phyloP scores from a whole-genome alignment of 64 coral and sea anemone genomes.

The Pocillopora damicornis region DNA sequence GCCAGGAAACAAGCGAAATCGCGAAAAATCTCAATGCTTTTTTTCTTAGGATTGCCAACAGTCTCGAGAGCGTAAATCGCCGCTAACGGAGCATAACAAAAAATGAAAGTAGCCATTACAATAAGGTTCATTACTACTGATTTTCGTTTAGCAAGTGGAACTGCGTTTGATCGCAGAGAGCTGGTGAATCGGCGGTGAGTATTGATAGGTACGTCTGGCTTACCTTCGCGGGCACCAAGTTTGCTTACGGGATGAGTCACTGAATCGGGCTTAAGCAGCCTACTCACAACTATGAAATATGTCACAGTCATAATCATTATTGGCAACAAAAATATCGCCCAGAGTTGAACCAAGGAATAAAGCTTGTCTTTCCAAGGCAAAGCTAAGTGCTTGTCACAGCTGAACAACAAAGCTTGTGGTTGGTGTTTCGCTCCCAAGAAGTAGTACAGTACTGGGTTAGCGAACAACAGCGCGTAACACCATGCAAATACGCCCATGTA shows the following conservation, averaged over 20 bases:
- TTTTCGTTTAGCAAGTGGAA: slow-evolving; percentile 90
- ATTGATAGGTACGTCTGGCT: slow-evolving; percentile 31
- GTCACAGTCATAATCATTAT: slow-evolving; percentile 62
- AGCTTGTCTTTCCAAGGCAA: slow-evolving; percentile 74
- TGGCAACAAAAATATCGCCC: slow-evolving; percentile 72
- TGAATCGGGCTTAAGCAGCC: slow-evolving; percentile 50
- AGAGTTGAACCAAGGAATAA: slow-evolving; percentile 81
- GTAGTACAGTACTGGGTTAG: slow-evolving; percentile 89
- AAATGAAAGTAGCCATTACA: slow-evolving; percentile 88
- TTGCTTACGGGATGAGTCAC: slow-evolving; percentile 16
- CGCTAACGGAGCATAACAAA: slow-evolving; percentile 86
- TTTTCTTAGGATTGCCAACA: slow-evolving; percentile 18
- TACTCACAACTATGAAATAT: slow-evolving; percentile 70
- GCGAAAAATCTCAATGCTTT: slow-evolving; percentile 49
- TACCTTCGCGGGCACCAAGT: slow-evolving; percentile 26
- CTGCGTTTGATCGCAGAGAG: slow-evolving; percentile 64
- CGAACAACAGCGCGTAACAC: slow-evolving; percentile 83
- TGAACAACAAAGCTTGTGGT: slow-evolving; percentile 51
- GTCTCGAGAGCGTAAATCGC: slow-evolving; percentile 66
- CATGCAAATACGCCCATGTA: slow-evolving; percentile 96
- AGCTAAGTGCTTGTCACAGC: slow-evolving; percentile 35
- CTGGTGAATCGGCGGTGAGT: slow-evolving; percentile 64
- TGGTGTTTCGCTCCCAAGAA: slow-evolving; percentile 75
- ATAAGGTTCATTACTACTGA: slow-evolving; percentile 97
- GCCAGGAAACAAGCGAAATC: slow-evolving; percentile 80